A percentile compares a stretch with the other conserved stretches of the same genome.
Conservation (phyloP, 2,888 invertebrate species). For the Sarcophaga variegata region DNA sequence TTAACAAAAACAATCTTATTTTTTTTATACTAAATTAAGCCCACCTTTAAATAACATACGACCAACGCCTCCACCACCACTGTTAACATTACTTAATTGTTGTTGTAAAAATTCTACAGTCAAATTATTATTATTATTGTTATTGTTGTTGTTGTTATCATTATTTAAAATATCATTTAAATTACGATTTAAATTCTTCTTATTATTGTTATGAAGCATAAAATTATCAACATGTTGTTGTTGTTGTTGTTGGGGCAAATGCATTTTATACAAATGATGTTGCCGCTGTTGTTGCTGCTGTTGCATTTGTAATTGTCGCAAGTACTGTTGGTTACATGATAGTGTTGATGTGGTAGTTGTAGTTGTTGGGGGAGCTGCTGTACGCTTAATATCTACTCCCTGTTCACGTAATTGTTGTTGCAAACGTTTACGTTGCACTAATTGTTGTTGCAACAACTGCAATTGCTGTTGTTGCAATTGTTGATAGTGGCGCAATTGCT, state of each 20-base stretch:
- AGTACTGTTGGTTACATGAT: conserved; percentile 78
- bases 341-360: conserved; percentile 65
- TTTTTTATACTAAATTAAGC: conserved; percentile 19
- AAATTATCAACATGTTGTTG: conserved; percentile 63
- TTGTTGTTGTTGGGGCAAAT: conserved; percentile 65
- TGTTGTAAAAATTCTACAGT: conserved; percentile 52
- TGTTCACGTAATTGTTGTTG: conserved; percentile 78
- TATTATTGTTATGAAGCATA: conserved; percentile 70
- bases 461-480: conserved; percentile 81
- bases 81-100: conserved; percentile 54
- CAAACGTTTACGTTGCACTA: conserved; percentile 81
- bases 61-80: conserved; percentile 41
- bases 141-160: conserved; percentile 69
- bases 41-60: conserved; percentile 69
- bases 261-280: conserved; percentile 46
- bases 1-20: neutral
- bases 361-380: conserved; percentile 49
- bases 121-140: conserved; percentile 50
- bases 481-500: conserved; percentile 82
- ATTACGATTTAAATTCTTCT: conserved; percentile 71
- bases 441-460: conserved; percentile 80
- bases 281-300: conserved; percentile 73
- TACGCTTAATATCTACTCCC: conserved; percentile 71
- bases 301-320: conserved; percentile 74
- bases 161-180: conserved; percentile 71